These are phyloP conservation scores for Dinomys branickii DNA, from an alignment of 2,113 vertebrate genomes.

Conservation along the genomic window DNA sequence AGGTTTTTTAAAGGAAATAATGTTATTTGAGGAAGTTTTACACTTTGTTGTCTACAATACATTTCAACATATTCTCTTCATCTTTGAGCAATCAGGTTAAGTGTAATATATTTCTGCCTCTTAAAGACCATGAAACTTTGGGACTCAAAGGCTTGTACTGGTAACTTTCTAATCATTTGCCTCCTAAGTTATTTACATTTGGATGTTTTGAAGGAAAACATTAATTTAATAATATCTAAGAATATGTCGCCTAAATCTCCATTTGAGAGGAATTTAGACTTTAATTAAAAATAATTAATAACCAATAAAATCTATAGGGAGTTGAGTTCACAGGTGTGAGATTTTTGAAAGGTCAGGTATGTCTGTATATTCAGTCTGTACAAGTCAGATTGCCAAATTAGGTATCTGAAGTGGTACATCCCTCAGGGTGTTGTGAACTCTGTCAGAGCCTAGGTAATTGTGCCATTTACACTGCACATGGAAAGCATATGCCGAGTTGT, in stretches of 20 bases:
- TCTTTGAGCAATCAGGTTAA: not conserved
- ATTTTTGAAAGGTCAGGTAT: not conserved
- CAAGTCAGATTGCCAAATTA: not conserved
- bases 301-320: not conserved
- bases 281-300: not conserved
- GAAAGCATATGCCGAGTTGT: not conserved
- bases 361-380: not conserved
- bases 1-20: not conserved
- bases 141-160: not conserved
- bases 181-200: slow-evolving; percentile 40
- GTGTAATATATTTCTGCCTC: not conserved
- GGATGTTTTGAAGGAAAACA: slow-evolving; percentile 49
- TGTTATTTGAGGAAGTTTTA: slow-evolving; percentile 47
- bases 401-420: not conserved
- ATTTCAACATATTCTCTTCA: slow-evolving; percentile 5
- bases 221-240: not conserved
- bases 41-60: not conserved
- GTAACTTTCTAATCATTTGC: not conserved
- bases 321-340: not conserved
- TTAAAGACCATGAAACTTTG: slow-evolving; percentile 7
- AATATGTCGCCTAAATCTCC: not conserved
- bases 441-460: not conserved
- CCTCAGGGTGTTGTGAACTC: not conserved
- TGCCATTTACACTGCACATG: not conserved
- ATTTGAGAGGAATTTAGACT: slow-evolving; percentile 25